phyloP scores from a whole-genome alignment of 1,140 invertebrate species.

The Colletes latitarsis region DNA sequence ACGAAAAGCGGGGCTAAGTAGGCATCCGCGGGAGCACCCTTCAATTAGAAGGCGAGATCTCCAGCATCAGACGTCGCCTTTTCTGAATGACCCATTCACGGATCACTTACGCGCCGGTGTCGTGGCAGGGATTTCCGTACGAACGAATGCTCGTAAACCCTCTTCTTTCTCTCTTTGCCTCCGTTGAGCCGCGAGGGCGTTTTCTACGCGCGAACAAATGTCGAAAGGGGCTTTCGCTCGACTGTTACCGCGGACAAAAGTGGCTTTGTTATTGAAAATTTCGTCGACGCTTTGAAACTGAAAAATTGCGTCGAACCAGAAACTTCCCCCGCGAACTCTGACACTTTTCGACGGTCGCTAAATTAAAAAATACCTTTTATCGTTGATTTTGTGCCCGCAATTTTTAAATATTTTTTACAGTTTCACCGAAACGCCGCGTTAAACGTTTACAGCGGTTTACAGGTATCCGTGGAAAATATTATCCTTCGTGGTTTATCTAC shows the following conservation, averaged over 20 bases:
- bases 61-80: background rate
- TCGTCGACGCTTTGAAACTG: background rate
- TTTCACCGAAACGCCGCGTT: too few relatives aligned
- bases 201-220: background rate
- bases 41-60: constrained; percentile 32
- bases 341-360: background rate
- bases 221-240: constrained; percentile 8
- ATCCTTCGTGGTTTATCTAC: too few relatives aligned
- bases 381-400: too few relatives aligned
- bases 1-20: constrained; percentile 38
- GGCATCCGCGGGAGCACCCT: constrained; percentile 19
- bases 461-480: too few relatives aligned
- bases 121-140: constrained; percentile 20
- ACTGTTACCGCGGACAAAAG: background rate
- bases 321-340: background rate
- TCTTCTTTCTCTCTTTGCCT: background rate
- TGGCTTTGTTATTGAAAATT: constrained; percentile 18
- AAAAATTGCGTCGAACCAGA: too few relatives aligned
- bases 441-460: too few relatives aligned
- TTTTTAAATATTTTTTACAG: too few relatives aligned
- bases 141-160: constrained; percentile 14
- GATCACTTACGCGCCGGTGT: constrained; percentile 18
- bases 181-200: constrained; percentile 23
- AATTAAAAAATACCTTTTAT: too few relatives aligned
- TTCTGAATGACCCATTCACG: constrained; percentile 33